phyloP scores from a whole-genome alignment of 1,140 invertebrate genomes.

The Oppia nitens region DNA sequence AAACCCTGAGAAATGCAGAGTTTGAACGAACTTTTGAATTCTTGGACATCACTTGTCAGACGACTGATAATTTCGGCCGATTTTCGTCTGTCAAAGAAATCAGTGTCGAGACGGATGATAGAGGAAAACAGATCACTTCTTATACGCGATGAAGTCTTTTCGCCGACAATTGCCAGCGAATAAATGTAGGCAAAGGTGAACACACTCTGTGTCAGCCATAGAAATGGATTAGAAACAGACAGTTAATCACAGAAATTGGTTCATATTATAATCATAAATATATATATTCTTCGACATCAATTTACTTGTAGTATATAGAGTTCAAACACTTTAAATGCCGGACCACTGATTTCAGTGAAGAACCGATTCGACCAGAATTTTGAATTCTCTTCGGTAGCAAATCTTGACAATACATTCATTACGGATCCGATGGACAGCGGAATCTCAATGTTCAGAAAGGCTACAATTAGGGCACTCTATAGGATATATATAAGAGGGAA shows the following conservation, averaged over 20 bases:
- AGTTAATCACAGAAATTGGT: too few species aligned
- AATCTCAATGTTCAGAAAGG: slow-evolving; percentile 61
- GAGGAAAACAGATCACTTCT: slow-evolving; percentile 62
- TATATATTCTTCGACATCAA: not conserved
- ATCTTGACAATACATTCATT: slow-evolving; percentile 49
- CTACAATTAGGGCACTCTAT: slow-evolving; percentile 59
- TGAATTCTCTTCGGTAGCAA: slow-evolving; percentile 23
- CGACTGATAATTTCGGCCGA: slow-evolving; percentile 79
- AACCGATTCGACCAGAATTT: slow-evolving; percentile 29
- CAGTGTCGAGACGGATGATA: slow-evolving; percentile 67
- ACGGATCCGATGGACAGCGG: slow-evolving; percentile 53
- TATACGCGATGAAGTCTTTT: slow-evolving; percentile 60
- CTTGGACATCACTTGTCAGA: slow-evolving; percentile 82
- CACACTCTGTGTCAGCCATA: slow-evolving; percentile 42
- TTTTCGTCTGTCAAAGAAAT: slow-evolving; percentile 74
- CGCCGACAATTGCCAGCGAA: slow-evolving; percentile 63
- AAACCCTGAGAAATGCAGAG: slow-evolving; percentile 72
- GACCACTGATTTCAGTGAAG: slow-evolving; percentile 42
- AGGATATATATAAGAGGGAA: too few species aligned
- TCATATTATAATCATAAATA: too few species aligned
- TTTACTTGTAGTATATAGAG: slow-evolving; percentile 51
- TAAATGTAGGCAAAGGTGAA: slow-evolving; percentile 81
- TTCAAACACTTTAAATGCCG: slow-evolving; percentile 43
- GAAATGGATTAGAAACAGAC: slow-evolving; percentile 10
- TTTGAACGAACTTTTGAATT: slow-evolving; percentile 92